A percentile compares a stretch with the other conserved stretches of the same genome.
Conservation (phyloP, 2,113 vertebrate species). For the Rhipidura dahli region DNA sequence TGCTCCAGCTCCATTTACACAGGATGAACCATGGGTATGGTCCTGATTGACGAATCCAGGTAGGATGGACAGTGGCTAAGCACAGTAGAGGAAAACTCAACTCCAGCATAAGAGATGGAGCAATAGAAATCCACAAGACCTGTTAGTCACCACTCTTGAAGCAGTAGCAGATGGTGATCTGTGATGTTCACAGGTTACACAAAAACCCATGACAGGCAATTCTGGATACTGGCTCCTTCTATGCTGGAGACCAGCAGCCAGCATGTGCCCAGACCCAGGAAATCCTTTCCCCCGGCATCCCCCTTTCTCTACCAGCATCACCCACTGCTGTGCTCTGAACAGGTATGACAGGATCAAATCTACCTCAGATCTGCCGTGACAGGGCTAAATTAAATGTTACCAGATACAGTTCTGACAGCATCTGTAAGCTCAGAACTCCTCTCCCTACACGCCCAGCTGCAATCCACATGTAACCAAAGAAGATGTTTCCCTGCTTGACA, state of each 20-base stretch:
- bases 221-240: neutral
- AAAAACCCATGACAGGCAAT: neutral
- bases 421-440: neutral
- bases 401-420: neutral
- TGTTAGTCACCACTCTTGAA: neutral
- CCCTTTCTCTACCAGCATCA: neutral
- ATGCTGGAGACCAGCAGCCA: neutral
- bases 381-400: neutral
- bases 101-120: neutral
- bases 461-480: neutral
- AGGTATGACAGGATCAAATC: neutral
- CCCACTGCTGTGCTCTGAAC: neutral
- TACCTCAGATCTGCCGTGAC: neutral
- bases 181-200: neutral
- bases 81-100: neutral
- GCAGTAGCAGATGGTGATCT: accelerated
- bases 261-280: accelerated
- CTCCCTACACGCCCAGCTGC: neutral
- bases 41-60: accelerated
- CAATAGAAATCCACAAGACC: neutral
- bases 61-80: neutral
- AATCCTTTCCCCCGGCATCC: neutral
- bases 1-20: neutral
- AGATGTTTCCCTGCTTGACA: neutral
- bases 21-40: neutral